Base-by-base conservation (phyloP, 2,888 invertebrate species). In the Leucophenga montana region DNA sequence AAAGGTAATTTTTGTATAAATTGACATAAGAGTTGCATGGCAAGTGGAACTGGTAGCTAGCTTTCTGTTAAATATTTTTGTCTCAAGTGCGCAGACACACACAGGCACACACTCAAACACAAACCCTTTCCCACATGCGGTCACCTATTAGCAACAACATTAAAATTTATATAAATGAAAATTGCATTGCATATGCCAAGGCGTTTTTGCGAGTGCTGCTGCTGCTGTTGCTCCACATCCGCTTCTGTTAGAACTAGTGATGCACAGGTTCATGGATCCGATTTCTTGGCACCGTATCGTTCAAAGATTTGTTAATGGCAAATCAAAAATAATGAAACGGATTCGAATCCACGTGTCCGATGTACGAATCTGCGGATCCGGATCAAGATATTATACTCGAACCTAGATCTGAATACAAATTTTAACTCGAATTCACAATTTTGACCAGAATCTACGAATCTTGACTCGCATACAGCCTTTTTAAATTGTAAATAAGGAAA, bases 1-100 rank as follows among this genome's bases (percentile, higher is more conserved):
- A 77, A 82, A 79, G 83, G 81, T 84, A 84, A 81, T 83, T 39
- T 84, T 73, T 75, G 73, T 64, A 79, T 77, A 82, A 84, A 82
- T 84, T 84, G 84, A 84, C 81, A 84, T 74, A 84, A 77, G 84
- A 79, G 80, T 39, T 61, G 61, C 6, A 18, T 14, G 61, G 61
- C 14, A 39, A 39, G 8, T 5, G 39, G 9, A 39, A 39, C 39
- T 39, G 1, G 50, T 4, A 50, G 50, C 50, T 16, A 44, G 3
- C 44, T 64, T 64, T 64, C 14, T 33, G 66, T 39, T 33, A 39
- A 53, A 66, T 11, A 39, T 39, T 39, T 39, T 39, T 11, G 62
- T 64, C 62, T 64, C 22, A 46, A 64, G 18, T 59, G 59, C 27
- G 59, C n/a, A 1, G 33, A 59, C 33, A 33, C 22, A 56, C 56